Base-by-base conservation (phyloP, 1,140 invertebrate genomes). In the Drosophila bipectinata region DNA sequence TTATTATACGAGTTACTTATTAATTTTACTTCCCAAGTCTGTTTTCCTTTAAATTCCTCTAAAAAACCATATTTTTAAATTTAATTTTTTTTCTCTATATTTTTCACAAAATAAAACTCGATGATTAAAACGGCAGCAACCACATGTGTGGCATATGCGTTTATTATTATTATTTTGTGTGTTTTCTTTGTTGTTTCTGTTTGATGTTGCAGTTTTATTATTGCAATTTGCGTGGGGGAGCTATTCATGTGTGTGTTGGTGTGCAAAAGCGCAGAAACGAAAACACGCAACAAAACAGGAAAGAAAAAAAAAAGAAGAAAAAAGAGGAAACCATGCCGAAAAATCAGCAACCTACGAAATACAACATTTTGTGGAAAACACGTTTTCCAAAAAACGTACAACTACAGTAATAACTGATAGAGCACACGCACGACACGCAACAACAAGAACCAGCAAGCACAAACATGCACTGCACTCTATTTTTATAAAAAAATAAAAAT, bases 281-380 rank as follows among this genome's bases (percentile, higher is more conserved):
- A 37, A 37, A 37, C 34, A 37, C 34, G 34, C 34, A 37, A 37
- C 34, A 37, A 37, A 37, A 37, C 57, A 14, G 48, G 47, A 18
- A 48, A 49, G 55, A 51, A 44, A 51, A 26, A 37, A 15, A 9
- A 34, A 66, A 24, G 48, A 10, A 37, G 41, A 32, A 62, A 1
- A 21, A 1, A 21, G 30, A 47, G 26, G 57, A 49, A 52, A 44
- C 32, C 32, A 34, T 34, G 32, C 32, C 32, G 4, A 47, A 56
- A 76, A 83, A 32, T 34, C 26, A 39, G 58, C 45, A 66, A 87
- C 61, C 77, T 72, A 87, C 73, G 69, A 69, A 76, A 77, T 58
- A 81, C 77, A 78, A 81, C 77, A 78, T 64, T 47, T 61, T 47
- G 52, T 69, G 62, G 62, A 81, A 84, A 81, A 85, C 81, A 87